phyloP scores from a whole-genome alignment of 2,888 invertebrate genomes.

The Xestoiulus laeticollis region DNA sequence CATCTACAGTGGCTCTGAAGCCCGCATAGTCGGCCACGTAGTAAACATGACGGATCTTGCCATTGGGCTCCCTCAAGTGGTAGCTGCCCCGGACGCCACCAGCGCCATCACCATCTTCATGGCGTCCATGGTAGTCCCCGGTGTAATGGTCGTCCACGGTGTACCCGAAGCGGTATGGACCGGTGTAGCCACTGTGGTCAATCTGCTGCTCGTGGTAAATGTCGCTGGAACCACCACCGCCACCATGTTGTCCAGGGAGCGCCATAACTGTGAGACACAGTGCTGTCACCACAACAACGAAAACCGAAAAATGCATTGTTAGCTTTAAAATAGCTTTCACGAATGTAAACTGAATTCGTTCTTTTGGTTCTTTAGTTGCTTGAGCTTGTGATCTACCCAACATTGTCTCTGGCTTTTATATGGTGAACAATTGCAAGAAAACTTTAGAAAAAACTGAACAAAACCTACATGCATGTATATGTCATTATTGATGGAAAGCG shows the following conservation, averaged over 20 bases:
- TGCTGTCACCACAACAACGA: slow-evolving; percentile 42
- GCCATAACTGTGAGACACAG: slow-evolving; percentile 35
- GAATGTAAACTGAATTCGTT: too few relatives aligned
- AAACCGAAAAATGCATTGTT: background rate
- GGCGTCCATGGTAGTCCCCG: slow-evolving; percentile 53
- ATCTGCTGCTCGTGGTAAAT: slow-evolving; percentile 53
- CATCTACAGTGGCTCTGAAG: slow-evolving; percentile 53
- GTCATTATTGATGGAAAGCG: too few relatives aligned
- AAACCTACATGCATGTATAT: too few relatives aligned
- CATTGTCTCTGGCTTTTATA: too few relatives aligned
- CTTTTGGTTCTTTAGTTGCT: too few relatives aligned
- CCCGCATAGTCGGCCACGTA: slow-evolving; percentile 52
- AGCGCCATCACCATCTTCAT: slow-evolving; percentile 50
- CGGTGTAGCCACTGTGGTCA: slow-evolving; percentile 51
- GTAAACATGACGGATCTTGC: slow-evolving; percentile 46
- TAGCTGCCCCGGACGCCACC: slow-evolving; percentile 52
- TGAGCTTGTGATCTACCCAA: too few relatives aligned
- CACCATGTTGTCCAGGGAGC: slow-evolving; percentile 48
- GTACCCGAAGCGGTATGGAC: slow-evolving; percentile 53
- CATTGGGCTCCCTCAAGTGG: slow-evolving; percentile 52
- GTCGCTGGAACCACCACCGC: slow-evolving; percentile 36
- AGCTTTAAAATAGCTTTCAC: too few relatives aligned
- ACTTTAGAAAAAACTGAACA: too few relatives aligned
- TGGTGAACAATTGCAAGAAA: too few relatives aligned
- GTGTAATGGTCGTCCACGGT: slow-evolving; percentile 52